Base-by-base conservation (phyloP, 2,797 vertebrate genomes). In the Pipistrellus pygmaeus region DNA sequence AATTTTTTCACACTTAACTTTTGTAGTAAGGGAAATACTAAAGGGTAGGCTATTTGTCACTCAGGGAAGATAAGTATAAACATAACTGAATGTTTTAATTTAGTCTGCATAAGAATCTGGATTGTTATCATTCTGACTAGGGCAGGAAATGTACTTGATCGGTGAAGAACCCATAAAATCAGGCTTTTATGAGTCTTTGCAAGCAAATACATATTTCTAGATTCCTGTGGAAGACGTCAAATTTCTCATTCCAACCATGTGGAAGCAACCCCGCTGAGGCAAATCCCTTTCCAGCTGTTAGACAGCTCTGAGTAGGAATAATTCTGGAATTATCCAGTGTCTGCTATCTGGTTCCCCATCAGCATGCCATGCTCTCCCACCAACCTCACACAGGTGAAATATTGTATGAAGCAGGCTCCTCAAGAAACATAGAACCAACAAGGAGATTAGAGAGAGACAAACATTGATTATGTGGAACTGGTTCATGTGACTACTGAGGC, bases 1-100 rank as follows among this genome's bases (percentile, higher is more conserved):
- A 9, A 88, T 62, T 75, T 87, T 85, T 57, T 41, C 23, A 38
- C 48, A 51, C 53, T 83, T 48, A 85, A 62, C 38, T 73, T 73
- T 85, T 72, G 8, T 64, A 62, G 4, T 68, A 92, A 94, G 66
- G 27, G 6, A 73, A 93, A 82, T 46, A 88, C 60, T 87, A 46
- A 93, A 77, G 71, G 3, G 32, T 55, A 73, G 5, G 77, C 46
- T 51, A 80, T 72, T 91, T 87, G 35, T 64, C 30, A 82, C 35
- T 32, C 30, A 68, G 41, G 85, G 66, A 69, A 84, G 21, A 51
- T 82, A 86, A 72, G 71, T 38, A 75, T 25, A 91, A 85, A 78
- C 38, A 72, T 38, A n/a, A 30, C 17, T 84, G 15, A 68, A 14
- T 53, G 73, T 89, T 90, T 95, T 53, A 48, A 62, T 73, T 35